These are phyloP conservation scores for Mastigias papua DNA, from an alignment of 30 jellyfish, hydroid and myxozoan genomes.

Conservation along the genomic window DNA sequence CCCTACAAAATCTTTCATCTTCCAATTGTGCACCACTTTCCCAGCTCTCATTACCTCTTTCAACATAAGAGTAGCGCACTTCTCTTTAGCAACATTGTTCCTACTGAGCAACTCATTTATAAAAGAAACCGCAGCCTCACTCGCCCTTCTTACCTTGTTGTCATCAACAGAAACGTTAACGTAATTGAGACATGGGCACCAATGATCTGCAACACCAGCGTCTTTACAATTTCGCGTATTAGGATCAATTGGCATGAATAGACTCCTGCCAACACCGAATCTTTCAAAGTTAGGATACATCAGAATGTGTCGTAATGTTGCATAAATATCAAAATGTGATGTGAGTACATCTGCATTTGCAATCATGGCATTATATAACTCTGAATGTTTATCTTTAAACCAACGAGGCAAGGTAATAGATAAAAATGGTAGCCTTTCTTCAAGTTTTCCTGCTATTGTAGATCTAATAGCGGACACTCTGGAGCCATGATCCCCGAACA, in stretches of 20 bases:
- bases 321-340: conserved; percentile 76
- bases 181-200: conserved; percentile 83
- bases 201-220: conserved; percentile 82
- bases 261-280: conserved; percentile 69
- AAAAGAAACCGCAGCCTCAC: conserved; percentile 25
- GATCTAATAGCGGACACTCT: conserved; percentile 31
- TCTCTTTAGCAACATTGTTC: neutral
- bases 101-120: conserved; percentile 4
- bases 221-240: conserved; percentile 59
- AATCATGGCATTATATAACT: neutral
- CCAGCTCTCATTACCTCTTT: conserved; percentile 49
- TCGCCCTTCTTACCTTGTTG: neutral
- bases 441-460: conserved; percentile 68
- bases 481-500: conserved; percentile 81
- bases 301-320: conserved; percentile 64
- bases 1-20: conserved; percentile 26
- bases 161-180: conserved; percentile 8
- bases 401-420: conserved; percentile 69
- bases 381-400: conserved; percentile 31
- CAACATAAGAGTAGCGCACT: conserved; percentile 23
- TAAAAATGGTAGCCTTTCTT: conserved; percentile 72
- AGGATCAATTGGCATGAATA: conserved; percentile 71
- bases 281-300: conserved; percentile 40
- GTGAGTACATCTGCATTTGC: conserved; percentile 45
- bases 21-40: conserved; percentile 24